These are phyloP conservation scores for Drosophila saltans DNA, from an alignment of 1,140 invertebrate genomes.

Conservation along the genomic window DNA sequence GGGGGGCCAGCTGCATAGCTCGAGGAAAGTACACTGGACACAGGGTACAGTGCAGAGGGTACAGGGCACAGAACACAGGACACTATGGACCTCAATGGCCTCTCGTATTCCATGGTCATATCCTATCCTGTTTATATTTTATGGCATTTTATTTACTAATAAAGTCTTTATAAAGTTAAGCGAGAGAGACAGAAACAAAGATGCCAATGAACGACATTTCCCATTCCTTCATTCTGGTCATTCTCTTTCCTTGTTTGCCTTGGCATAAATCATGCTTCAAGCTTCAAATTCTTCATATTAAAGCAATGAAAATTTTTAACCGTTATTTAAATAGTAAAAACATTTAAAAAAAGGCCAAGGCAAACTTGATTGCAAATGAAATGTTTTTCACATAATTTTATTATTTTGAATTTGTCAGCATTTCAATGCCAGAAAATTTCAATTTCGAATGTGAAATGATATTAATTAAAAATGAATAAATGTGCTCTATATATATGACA, in stretches of 20 bases:
- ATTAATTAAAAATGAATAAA: constrained; percentile 5
- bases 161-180: constrained; percentile 51
- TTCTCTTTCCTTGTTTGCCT: constrained; percentile 2
- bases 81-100: constrained; percentile 38
- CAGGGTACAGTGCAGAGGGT: not conserved
- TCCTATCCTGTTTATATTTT: constrained; percentile 36
- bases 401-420: not conserved
- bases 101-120: not conserved
- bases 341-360: not conserved
- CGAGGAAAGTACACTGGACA: constrained; percentile 15
- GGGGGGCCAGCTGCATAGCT: not conserved
- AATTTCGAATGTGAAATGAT: constrained; percentile 3
- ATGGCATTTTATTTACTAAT: constrained; percentile 60
- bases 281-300: constrained; percentile 2
- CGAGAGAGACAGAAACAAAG: constrained; percentile 25
- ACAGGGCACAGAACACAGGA: constrained; percentile 17
- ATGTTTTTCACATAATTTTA: not conserved
- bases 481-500: not conserved
- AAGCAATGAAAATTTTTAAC: not conserved
- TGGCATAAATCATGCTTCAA: constrained; percentile 38
- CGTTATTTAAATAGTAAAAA: not conserved
- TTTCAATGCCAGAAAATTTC: not conserved
- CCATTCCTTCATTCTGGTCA: not conserved
- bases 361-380: not conserved
- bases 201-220: no score